phyloP scores from a whole-genome alignment of 2,797 vertebrate species.

The Rhinichthys osculus region DNA sequence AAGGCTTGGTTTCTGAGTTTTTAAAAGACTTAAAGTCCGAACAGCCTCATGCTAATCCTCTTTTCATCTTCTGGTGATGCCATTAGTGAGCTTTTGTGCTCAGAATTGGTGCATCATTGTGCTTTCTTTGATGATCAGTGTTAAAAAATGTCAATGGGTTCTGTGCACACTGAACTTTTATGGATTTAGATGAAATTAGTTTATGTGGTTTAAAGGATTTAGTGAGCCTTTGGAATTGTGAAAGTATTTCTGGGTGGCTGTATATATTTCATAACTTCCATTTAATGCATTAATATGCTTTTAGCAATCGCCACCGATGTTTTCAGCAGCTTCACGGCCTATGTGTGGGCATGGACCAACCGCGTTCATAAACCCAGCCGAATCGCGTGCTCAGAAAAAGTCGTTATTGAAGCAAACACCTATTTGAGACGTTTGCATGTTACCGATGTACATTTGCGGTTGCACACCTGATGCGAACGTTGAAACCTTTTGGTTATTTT shows the following conservation, averaged over 20 bases:
- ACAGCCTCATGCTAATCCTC: conserved; percentile 53
- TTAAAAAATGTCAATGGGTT: conserved; percentile 31
- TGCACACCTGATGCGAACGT: conserved; percentile 59
- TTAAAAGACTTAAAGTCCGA: conserved; percentile 45
- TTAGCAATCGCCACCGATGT: not conserved
- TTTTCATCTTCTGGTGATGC: conserved; percentile 58
- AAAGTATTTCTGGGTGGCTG: not conserved
- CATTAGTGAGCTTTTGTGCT: conserved; percentile 54
- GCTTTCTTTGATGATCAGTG: conserved; percentile 44
- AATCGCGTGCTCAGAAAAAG: conserved; percentile 16
- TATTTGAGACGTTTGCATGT: conserved; percentile 53
- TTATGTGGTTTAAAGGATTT: conserved; percentile 1
- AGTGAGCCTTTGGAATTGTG: not conserved
- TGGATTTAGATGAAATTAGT: conserved; percentile 15
- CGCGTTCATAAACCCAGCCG: conserved; percentile 32
- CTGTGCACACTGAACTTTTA: not conserved
- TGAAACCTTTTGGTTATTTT: conserved; percentile 56
- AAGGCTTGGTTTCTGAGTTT: conserved; percentile 40
- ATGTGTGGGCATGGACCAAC: not conserved
- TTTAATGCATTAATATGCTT: not conserved
- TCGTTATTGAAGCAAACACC: conserved; percentile 41
- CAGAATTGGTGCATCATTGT: conserved; percentile 45
- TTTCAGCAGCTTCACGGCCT: not conserved
- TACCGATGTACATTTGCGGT: conserved; percentile 56
- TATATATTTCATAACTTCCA: not conserved